Evolutionary conservation across 2,797 vertebrate species (phyloP).

Genomic region (Pseudotriccus pelzelni): DNA sequence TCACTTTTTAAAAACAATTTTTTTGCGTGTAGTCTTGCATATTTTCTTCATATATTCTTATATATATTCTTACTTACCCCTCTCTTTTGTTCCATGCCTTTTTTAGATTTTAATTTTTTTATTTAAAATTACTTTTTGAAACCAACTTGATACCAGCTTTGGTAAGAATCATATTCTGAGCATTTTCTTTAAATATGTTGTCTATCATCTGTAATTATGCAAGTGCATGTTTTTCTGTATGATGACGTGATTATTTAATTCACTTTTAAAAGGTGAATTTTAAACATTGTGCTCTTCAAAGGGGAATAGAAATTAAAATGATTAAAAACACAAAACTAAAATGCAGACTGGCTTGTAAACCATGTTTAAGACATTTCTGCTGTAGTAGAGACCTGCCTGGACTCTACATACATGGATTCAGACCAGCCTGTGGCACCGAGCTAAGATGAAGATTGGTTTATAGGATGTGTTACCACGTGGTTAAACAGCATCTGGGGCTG

Average conservation of each 20-base stretch:
- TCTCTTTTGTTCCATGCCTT: not conserved
- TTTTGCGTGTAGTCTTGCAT: not conserved
- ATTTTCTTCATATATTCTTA: not conserved
- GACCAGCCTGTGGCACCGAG: accelerated
- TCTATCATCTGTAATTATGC: not conserved
- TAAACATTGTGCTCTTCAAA: not conserved
- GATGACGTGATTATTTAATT: not conserved
- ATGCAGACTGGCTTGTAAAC: not conserved
- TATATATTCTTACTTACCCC: not conserved
- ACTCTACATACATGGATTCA: not conserved
- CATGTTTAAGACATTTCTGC: not conserved
- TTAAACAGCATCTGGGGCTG: not conserved
- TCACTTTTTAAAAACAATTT: not conserved
- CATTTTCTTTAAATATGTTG: not conserved
- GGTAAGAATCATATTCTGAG: not conserved
- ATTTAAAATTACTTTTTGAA: not conserved
- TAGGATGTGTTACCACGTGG: accelerated
- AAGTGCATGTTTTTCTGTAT: not conserved
- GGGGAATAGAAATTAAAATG: not conserved
- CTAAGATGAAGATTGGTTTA: not conserved
- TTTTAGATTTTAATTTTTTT: not conserved
- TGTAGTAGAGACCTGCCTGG: not conserved
- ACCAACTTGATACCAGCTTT: not conserved
- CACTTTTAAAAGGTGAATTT: not conserved
- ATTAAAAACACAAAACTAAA: not conserved